Evolutionary conservation across 2,113 vertebrate species (phyloP).

Genomic region (Rhodinocichla rosea): DNA sequence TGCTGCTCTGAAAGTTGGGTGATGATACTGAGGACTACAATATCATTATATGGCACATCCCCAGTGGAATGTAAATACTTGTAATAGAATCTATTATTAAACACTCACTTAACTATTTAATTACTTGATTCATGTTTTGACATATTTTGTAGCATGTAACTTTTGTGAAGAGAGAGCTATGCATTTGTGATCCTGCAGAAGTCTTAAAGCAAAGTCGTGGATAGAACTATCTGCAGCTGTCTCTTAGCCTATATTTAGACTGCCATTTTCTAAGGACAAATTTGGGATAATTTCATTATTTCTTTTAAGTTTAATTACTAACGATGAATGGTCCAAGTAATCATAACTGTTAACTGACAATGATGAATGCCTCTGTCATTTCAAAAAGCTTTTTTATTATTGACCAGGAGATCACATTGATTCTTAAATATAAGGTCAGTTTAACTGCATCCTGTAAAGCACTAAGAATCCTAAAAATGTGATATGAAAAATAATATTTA

Average conservation of each 20-base stretch:
- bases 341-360: background rate
- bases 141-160: background rate
- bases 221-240: fast-evolving
- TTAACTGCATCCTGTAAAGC: background rate
- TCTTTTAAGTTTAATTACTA: constrained; percentile 31
- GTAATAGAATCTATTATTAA: background rate
- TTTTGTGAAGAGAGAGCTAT: background rate
- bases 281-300: constrained; percentile 10
- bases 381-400: background rate
- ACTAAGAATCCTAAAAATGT: background rate
- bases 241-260: background rate
- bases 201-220: background rate
- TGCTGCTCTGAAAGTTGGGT: background rate
- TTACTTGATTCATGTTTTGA: background rate
- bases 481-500: background rate
- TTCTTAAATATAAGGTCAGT: constrained; percentile 21
- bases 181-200: background rate
- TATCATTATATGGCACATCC: background rate
- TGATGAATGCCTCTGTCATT: constrained; percentile 6
- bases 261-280: background rate
- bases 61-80: background rate
- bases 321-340: background rate
- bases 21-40: background rate
- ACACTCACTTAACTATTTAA: background rate
- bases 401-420: background rate